Evolutionary conservation across 2,113 vertebrate species (phyloP), one percentile per base, ranked within the genome.

Genomic region (Cettia cetti): DNA sequence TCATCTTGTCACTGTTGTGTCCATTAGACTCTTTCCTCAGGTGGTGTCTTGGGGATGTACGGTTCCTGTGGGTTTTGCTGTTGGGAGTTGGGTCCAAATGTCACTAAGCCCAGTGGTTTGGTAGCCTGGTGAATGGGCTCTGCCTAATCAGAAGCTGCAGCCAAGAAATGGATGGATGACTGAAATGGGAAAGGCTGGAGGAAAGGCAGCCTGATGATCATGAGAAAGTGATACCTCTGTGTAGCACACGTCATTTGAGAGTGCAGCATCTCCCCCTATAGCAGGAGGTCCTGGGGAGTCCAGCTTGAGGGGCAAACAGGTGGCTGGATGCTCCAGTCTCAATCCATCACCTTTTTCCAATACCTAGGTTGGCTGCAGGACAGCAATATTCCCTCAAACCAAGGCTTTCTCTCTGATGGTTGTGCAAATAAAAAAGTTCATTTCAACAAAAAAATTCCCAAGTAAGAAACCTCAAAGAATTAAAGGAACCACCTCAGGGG

Each of bases 401-500:
- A 60, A 72, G 37, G 24, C 26, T 45, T 92, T 53, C 31, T 86
- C 39, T 65, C 42, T 63, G 60, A 45, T 26, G 23, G 47, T 15
- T 45, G 15, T 28, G 52, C 23, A 89, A 81, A 52, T 19, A 15
- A 52, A 86, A 86, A 61, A 82, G 65, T 49, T 74, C 11, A 71
- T 82, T 83, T 91, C 66, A 82, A 44, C 81, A 91, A 49, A 24
- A 75, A 66, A 93, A 84, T 56, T 71, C 17, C 66, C 70, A 74
- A 93, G 64, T 45, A 82, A 82, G 37, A 95, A 97, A 85, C 84
- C 89, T 90, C 93, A 85, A 35, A 87, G 65, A 91, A 92, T 90
- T 80, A 74, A n/a, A 94, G 70, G 86, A 84, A 80, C 85, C 87
- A 81, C 74, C 27, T 63, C 53, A 96, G 82, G 70, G 70, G 57